Percentiles rank a stretch among this genome's conserved stretches.
Evolutionary conservation across 1,140 invertebrate species (phyloP).

Genomic region (Trichoplusia ni): DNA sequence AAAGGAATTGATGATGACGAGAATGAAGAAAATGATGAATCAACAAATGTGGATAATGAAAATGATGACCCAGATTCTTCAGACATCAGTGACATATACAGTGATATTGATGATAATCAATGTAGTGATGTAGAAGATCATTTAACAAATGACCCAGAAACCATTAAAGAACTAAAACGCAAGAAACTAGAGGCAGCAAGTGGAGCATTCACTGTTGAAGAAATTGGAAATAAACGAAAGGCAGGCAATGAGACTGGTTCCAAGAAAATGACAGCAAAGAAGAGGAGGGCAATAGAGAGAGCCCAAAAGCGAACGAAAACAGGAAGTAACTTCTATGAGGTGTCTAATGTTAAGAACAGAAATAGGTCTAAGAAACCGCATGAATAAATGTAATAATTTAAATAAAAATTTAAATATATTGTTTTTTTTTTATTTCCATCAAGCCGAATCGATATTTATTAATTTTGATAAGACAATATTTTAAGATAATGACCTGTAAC

Average conservation of each 20-base stretch:
- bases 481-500: too few relatives aligned
- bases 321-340: constrained; percentile 96
- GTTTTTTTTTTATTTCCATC: neutral
- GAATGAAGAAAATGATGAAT: constrained; percentile 59
- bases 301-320: constrained; percentile 91
- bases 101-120: constrained; percentile 82
- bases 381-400: constrained; percentile 41
- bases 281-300: constrained; percentile 88
- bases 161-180: constrained; percentile 65
- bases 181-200: constrained; percentile 81
- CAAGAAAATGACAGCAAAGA: constrained; percentile 87
- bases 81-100: constrained; percentile 84
- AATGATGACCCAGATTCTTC: constrained; percentile 81
- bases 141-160: constrained; percentile 78
- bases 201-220: constrained; percentile 84
- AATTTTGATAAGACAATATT: too few relatives aligned
- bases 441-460: too few relatives aligned
- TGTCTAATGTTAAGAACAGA: constrained; percentile 95
- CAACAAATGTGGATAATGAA: constrained; percentile 62
- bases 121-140: constrained; percentile 77
- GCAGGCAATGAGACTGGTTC: constrained; percentile 44
- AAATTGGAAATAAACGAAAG: constrained; percentile 62
- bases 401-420: neutral
- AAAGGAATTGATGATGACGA: constrained; percentile 73
- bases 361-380: constrained; percentile 85